Evolutionary conservation across 2,113 vertebrate species (phyloP), one percentile per base, ranked within the genome.

Genomic region (Antennarius striatus): DNA sequence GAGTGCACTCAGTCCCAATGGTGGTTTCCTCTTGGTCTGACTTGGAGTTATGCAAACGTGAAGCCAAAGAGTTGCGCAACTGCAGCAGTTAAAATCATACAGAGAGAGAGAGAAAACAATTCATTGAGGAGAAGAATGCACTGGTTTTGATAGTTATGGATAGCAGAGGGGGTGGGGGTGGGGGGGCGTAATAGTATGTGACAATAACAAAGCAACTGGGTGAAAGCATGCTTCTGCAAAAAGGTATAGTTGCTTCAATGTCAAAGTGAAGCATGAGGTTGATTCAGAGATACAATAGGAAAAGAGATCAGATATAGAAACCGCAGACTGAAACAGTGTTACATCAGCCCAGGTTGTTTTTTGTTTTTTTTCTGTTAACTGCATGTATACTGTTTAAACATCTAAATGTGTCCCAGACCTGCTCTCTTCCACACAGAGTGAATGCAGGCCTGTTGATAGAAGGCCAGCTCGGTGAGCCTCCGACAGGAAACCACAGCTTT

Each of bases 51-150:
- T 82, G 83, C 75, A 80, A 63, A 77, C 47, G 51, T 32, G 42
- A 52, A 75, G 82, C 80, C 76, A 84, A 86, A 77, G 28, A 57
- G 68, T 90, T 91, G 85, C 86, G 82, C 73, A 90, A 91, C 72
- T 59, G 50, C 45, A 66, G 85, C 32, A 66, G 55, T 72, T 77
- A 63, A 54, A 54, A 80, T 28, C 30, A 80, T 47, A 66, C 50
- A 55, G 14, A 75, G 61, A 61, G 65, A 89, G 64, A 59, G 65
- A 89, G 79, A 47, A 55, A 82, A 81, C 75, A 71, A 79, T 46
- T 66, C 15, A 43, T 62, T 75, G 73, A 77, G 68, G 63, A 68
- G 22, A 60, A 68, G 52, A 87, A 84, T 77, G 66, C 61, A 59
- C 30, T 32, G 60, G 68, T 83, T 82, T 83, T 74, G 57, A 77